Evolutionary conservation across 2,888 invertebrate species (phyloP), one percentile per base, ranked within the genome.

Genomic region (Ametastegia equiseti): DNA sequence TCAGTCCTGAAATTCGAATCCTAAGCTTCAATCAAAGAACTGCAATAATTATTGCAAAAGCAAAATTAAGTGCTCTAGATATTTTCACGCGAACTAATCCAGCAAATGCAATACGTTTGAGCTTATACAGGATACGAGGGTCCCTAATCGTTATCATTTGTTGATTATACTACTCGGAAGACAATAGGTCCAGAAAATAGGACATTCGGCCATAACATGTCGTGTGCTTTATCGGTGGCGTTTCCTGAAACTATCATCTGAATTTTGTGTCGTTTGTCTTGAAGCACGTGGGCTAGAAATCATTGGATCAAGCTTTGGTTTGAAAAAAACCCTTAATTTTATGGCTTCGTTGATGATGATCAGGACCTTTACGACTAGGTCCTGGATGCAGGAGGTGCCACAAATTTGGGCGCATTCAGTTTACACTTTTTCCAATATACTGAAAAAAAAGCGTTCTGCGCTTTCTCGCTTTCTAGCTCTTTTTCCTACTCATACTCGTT

Each of bases 401-500:
- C 39, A 39, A 67, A 39, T 67, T 67, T 19, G 39, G n/a, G 39
- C 39, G n/a, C 67, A 67, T 19, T 67, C n/a, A 19, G 9, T 23
- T 39, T 67, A 39, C 67, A 39, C 19, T 39, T 39, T 19, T n/a
- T n/a, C n/a, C n/a, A n/a, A n/a, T 19, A 23, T 60, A 39, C 57
- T 54, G 75, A 23, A 54, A 54, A n/a, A n/a, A 75, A 36, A 50
- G 75, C 71, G 79, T 81, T 47, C 47, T 47, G 50, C 81, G 60
- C 81, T 50, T 81, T 82, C 73, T 57, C 75, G 45, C 75, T 33
- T 78, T 80, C 79, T 79, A 45, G 54, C 75, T 63, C 75, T 81
- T 82, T 45, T 84, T 75, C 80, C 83, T 80, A 67, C 73, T 77
- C 71, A 81, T 82, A 82, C 83, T n/a, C n/a, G n/a, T n/a, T 82